Conservation (phyloP, 2,888 invertebrate genomes). For the Matsumyia berberina region DNA sequence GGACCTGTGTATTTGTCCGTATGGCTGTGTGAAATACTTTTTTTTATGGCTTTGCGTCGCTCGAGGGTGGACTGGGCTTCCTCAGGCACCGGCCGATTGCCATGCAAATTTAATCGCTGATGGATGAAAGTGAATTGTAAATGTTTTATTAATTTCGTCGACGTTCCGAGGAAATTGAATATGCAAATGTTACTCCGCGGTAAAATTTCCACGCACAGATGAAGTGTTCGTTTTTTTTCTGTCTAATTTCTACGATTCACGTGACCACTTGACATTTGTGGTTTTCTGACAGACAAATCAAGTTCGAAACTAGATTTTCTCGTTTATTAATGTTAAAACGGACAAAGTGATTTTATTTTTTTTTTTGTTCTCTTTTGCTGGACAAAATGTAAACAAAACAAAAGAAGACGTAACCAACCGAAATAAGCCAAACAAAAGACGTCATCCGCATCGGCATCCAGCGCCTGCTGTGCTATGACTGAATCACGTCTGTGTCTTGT, state of each 20-base stretch:
- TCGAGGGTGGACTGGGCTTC: not conserved
- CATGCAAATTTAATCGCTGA: conserved; percentile 66
- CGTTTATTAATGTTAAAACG: not conserved
- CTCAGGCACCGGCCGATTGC: conserved; percentile 13
- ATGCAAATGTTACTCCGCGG: conserved; percentile 14
- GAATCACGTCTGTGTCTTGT: not conserved
- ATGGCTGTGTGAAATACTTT: not conserved
- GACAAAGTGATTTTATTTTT: not conserved
- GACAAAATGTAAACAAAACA: conserved; percentile 20
- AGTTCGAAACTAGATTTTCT: conserved; percentile 14
- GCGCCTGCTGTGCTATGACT: not conserved
- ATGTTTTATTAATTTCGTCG: conserved; percentile 39
- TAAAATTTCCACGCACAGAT: not conserved
- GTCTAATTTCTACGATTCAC: conserved; percentile 32
- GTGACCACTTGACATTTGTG: conserved; percentile 60
- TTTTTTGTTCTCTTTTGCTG: not conserved
- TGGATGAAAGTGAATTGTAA: conserved; percentile 26
- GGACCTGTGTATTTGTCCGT: not conserved
- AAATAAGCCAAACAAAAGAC: not conserved
- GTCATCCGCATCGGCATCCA: not conserved
- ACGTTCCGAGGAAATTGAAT: conserved; percentile 20
- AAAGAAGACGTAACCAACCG: conserved; percentile 1
- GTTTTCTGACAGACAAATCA: conserved; percentile 1
- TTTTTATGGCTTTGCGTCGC: not conserved
- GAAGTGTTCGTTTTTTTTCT: not conserved